Evolutionary conservation across 1,140 invertebrate species (phyloP).

Genomic region (Pachypeltis micranthus): DNA sequence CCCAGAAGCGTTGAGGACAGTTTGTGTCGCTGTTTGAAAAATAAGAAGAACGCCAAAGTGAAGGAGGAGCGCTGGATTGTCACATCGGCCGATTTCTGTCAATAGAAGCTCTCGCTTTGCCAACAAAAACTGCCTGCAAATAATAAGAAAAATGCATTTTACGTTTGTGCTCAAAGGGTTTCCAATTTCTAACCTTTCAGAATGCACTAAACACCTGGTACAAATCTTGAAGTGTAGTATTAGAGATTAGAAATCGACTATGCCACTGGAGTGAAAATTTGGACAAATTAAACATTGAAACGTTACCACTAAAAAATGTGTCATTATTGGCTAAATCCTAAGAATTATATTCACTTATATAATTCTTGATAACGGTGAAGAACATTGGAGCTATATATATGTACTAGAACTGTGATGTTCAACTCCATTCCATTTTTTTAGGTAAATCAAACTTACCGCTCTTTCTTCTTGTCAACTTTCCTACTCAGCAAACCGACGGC

Average conservation of each 20-base stretch:
- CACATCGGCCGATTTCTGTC: slow-evolving; percentile 55
- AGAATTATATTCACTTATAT: too few relatives aligned
- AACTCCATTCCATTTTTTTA: neutral
- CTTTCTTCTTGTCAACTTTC: slow-evolving; percentile 80
- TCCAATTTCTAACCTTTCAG: too few relatives aligned
- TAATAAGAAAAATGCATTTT: too few relatives aligned
- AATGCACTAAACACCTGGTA: too few relatives aligned
- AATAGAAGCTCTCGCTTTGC: slow-evolving; percentile 69
- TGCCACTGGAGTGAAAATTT: too few relatives aligned
- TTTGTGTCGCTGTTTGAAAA: slow-evolving; percentile 67
- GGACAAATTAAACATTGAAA: too few relatives aligned
- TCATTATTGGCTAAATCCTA: too few relatives aligned
- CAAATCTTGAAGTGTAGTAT: slow-evolving; percentile 7
- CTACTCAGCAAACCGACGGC: slow-evolving; percentile 65
- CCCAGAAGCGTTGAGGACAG: slow-evolving; percentile 79
- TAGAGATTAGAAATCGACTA: neutral
- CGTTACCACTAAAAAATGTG: too few relatives aligned
- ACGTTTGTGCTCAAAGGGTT: too few relatives aligned
- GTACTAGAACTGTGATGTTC: neutral
- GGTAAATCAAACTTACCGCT: slow-evolving; percentile 46
- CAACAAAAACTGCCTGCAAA: slow-evolving; percentile 49
- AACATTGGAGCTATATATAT: too few relatives aligned
- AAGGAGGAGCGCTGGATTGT: slow-evolving; percentile 70
- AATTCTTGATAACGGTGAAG: too few relatives aligned
- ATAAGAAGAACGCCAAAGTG: slow-evolving; percentile 69